Evolutionary conservation across 2,888 invertebrate genomes (phyloP).

Genomic region (Laspeyria flexula): DNA sequence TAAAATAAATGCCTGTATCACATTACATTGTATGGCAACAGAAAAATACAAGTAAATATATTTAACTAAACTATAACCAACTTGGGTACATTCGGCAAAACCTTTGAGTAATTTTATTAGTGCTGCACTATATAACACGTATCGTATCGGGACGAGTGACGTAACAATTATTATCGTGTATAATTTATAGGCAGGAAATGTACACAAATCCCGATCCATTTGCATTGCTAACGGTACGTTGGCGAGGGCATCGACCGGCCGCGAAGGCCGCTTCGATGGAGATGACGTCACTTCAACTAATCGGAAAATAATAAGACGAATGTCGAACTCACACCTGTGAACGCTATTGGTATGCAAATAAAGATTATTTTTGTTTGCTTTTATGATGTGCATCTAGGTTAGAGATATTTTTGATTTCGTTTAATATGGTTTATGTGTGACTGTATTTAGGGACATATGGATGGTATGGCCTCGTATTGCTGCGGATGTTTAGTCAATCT

Average conservation of each 20-base stretch:
- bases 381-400: conserved; percentile 8
- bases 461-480: too few species aligned
- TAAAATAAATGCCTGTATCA: too few species aligned
- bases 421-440: too few species aligned
- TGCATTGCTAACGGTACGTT: conserved; percentile 65
- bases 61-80: not conserved
- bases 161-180: conserved; percentile 11
- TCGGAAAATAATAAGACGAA: conserved; percentile 43
- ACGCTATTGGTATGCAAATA: conserved; percentile 21
- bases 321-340: conserved; percentile 32
- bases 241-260: conserved; percentile 66
- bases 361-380: conserved; percentile 25
- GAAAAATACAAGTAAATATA: too few species aligned
- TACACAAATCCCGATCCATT: conserved; percentile 48
- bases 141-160: not conserved
- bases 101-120: not conserved
- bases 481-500: too few species aligned
- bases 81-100: not conserved
- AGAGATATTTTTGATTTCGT: too few species aligned
- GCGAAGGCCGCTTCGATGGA: conserved; percentile 66
- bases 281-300: conserved; percentile 63
- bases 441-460: too few species aligned
- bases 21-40: too few species aligned
- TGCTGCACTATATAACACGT: not conserved
- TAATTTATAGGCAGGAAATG: conserved; percentile 23